Evolutionary conservation across 1,140 invertebrate genomes (phyloP).

Genomic region (Drosophila pruinosa): DNA sequence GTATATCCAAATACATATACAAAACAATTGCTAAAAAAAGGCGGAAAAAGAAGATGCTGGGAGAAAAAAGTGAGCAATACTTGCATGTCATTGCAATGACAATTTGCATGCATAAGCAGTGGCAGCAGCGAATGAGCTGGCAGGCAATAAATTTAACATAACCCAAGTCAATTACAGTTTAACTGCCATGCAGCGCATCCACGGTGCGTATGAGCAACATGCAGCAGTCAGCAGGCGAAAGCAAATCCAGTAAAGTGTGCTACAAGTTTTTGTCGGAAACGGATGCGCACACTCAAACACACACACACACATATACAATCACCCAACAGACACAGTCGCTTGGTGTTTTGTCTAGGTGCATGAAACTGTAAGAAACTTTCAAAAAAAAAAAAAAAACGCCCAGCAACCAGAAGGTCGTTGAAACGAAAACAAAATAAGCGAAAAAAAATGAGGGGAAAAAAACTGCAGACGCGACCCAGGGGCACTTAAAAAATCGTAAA

Average conservation of each 20-base stretch:
- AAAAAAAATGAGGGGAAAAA: background rate
- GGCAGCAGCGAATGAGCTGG: slow-evolving; percentile 14
- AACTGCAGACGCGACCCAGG: slow-evolving; percentile 13
- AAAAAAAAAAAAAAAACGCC: background rate
- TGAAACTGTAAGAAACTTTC: slow-evolving; percentile 32
- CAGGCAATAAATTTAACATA: slow-evolving; percentile 72
- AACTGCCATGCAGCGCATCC: slow-evolving; percentile 25
- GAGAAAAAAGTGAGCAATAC: slow-evolving; percentile 37
- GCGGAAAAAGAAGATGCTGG: background rate
- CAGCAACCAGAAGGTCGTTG: slow-evolving; percentile 19
- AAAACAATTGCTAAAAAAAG: slow-evolving; percentile 23
- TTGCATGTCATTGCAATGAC: slow-evolving; percentile 70
- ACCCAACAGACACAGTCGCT: slow-evolving; percentile 2
- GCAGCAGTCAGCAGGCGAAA: background rate
- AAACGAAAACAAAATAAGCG: slow-evolving; percentile 18
- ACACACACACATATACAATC: slow-evolving; percentile 1
- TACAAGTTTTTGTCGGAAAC: slow-evolving; percentile 34
- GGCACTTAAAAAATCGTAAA: slow-evolving; percentile 72
- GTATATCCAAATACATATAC: slow-evolving; percentile 21
- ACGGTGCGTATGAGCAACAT: slow-evolving; percentile 57
- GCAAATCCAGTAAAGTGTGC: background rate
- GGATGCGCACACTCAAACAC: slow-evolving; percentile 23
- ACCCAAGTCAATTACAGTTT: slow-evolving; percentile 70
- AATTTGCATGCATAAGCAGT: slow-evolving; percentile 75
- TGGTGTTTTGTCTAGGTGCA: slow-evolving; percentile 48